Evolutionary conservation across 1,140 invertebrate species (phyloP).

Genomic region (Glossosoma conforme): DNA sequence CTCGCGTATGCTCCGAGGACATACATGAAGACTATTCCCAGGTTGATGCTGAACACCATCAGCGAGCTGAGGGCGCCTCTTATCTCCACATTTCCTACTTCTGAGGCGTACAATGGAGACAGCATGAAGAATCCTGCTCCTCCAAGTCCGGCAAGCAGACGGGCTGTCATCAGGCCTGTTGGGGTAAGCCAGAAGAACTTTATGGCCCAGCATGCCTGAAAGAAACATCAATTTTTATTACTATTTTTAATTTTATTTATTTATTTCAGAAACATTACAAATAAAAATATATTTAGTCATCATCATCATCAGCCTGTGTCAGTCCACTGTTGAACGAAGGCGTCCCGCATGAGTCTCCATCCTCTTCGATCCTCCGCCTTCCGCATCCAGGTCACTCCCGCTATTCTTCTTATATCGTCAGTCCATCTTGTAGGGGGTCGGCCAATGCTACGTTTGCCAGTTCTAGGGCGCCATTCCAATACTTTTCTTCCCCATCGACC

Average conservation of each 20-base stretch:
- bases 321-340: no score
- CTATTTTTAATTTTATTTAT: neutral
- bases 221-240: neutral
- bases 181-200: conserved; percentile 37
- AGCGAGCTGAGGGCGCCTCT: conserved; percentile 54
- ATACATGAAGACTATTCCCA: conserved; percentile 55
- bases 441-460: no score
- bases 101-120: conserved; percentile 54
- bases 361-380: no score
- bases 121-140: conserved; percentile 48
- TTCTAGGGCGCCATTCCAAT: no score
- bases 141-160: conserved; percentile 44
- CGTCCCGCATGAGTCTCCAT: no score
- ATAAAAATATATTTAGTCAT: no score
- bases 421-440: no score
- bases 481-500: no score
- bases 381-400: no score
- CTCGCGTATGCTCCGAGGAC: conserved; percentile 50
- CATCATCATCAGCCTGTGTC: no score
- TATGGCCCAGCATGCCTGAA: conserved; percentile 40
- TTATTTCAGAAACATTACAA: neutral
- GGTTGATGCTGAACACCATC: conserved; percentile 48
- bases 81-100: conserved; percentile 52
- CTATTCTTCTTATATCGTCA: no score
- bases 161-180: conserved; percentile 34